Conservation (phyloP, 2,797 vertebrate species). For the Rhadinocentrus ornatus region DNA sequence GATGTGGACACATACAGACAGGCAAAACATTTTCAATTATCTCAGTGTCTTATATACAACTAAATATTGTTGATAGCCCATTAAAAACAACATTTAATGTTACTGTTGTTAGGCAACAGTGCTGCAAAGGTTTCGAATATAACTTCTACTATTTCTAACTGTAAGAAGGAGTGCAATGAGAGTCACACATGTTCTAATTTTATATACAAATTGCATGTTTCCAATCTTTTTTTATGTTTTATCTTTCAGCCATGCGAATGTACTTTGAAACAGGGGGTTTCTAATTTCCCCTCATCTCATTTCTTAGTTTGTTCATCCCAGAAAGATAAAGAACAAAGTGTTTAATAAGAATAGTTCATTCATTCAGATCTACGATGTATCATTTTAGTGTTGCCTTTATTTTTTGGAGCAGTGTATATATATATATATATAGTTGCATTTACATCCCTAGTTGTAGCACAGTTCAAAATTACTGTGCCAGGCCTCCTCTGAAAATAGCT, state of each 20-base stretch:
- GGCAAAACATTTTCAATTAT: slow-evolving; percentile 8
- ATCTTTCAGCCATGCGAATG: neutral
- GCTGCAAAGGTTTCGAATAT: neutral
- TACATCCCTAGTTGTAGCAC: slow-evolving; percentile 2
- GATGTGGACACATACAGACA: slow-evolving; percentile 32
- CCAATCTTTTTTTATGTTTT: neutral
- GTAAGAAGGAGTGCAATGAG: neutral
- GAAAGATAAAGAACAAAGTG: too few species aligned
- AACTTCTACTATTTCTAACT: neutral
- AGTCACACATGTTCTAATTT: too few species aligned
- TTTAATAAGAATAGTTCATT: too few species aligned
- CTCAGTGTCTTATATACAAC: neutral
- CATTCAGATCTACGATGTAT: too few species aligned
- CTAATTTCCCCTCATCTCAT: neutral
- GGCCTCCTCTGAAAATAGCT: slow-evolving; percentile 14
- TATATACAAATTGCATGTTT: neutral
- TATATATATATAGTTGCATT: too few species aligned
- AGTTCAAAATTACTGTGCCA: neutral
- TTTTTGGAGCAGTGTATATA: too few species aligned
- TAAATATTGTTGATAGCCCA: neutral
- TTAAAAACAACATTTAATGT: neutral
- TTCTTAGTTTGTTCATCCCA: neutral
- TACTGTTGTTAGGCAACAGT: neutral
- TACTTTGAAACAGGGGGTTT: neutral
- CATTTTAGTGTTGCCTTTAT: too few species aligned